phyloP scores from a whole-genome alignment of 2,113 vertebrate species.

The Oncorhynchus gorbuscha region DNA sequence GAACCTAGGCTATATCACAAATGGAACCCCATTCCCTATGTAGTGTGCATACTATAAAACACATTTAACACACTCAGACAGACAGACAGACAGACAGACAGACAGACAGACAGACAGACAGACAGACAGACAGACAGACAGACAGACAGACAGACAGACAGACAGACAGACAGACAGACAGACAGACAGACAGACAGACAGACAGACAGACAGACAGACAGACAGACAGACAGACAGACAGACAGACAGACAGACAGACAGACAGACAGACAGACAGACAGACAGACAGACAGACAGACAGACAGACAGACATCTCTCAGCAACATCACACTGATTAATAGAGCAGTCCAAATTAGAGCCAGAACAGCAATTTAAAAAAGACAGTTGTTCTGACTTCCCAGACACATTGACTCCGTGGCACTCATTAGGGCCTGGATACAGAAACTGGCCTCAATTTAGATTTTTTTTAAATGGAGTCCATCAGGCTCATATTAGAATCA shows the following conservation, averaged over 20 bases:
- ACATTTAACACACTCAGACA: not conserved
- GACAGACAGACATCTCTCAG: constrained; percentile 15
- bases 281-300: constrained; percentile 2
- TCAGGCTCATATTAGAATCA: no score
- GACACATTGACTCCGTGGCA: no score
- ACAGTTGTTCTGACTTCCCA: no score
- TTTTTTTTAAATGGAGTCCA: no score
- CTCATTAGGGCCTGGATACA: no score
- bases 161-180: not conserved
- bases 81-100: constrained; percentile 1
- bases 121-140: constrained; percentile 12
- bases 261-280: constrained; percentile 18
- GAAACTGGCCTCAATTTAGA: no score
- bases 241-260: constrained; percentile 8
- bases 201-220: not conserved
- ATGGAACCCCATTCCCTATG: no score
- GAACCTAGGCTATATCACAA: not conserved
- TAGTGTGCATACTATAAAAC: constrained; percentile 4
- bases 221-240: constrained; percentile 16
- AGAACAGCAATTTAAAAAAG: not conserved
- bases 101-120: constrained; percentile 19
- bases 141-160: constrained; percentile 13
- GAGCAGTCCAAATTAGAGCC: constrained; percentile 13
- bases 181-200: constrained; percentile 13
- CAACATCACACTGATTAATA: constrained; percentile 28